Evolutionary conservation across 1,140 invertebrate genomes (phyloP).

Genomic region (Cydia splendana): DNA sequence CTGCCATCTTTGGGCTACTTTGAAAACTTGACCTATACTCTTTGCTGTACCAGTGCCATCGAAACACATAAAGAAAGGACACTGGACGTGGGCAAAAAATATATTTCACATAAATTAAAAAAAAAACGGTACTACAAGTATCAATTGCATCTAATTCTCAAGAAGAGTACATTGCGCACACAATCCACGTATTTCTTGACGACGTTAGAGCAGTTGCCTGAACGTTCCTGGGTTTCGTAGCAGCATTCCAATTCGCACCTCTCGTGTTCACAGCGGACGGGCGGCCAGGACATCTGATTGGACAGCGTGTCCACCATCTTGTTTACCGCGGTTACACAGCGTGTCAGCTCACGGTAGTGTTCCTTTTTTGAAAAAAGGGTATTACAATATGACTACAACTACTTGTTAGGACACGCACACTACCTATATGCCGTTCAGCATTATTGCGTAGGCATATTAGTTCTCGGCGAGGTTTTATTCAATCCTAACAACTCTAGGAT

Average conservation of each 20-base stretch:
- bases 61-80: no score
- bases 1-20: no score
- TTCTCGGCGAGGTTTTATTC: no score
- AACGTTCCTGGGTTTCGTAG: slow-evolving; percentile 9
- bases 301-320: slow-evolving; percentile 25
- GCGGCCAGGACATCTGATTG: not conserved
- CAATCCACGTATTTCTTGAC: slow-evolving; percentile 30
- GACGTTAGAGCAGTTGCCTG: slow-evolving; percentile 7
- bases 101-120: no score
- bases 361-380: not conserved
- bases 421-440: no score
- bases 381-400: no score
- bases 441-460: no score
- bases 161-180: not conserved
- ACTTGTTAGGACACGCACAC: no score
- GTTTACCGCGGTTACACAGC: slow-evolving; percentile 22
- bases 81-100: no score
- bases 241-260: slow-evolving; percentile 24
- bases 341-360: slow-evolving; percentile 33
- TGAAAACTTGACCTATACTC: no score
- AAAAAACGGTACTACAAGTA: not conserved
- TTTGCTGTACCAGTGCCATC: no score
- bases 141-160: not conserved
- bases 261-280: slow-evolving; percentile 22
- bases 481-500: no score